Evolutionary conservation across 2,113 vertebrate genomes (phyloP).

Genomic region (Microcebus murinus): DNA sequence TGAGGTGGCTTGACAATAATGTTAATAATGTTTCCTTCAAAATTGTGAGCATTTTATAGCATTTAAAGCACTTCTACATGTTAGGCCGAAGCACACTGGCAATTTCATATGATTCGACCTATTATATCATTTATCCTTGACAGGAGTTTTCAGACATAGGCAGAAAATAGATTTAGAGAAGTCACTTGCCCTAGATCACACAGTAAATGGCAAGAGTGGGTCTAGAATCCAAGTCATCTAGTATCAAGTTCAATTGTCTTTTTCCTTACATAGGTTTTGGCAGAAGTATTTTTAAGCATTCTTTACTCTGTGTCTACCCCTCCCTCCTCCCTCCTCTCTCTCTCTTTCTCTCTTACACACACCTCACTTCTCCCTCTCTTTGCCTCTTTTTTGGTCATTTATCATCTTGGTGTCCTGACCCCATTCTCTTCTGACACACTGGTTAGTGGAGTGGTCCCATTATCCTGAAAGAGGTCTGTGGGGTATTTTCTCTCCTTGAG

Average conservation of each 20-base stretch:
- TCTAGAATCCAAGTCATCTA: neutral
- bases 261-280: neutral
- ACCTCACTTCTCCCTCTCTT: neutral
- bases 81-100: neutral
- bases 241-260: neutral
- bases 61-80: neutral
- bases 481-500: neutral
- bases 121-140: neutral
- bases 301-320: neutral
- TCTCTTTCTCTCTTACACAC: neutral
- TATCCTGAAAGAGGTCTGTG: conserved; percentile 19
- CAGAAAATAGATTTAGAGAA: conserved; percentile 4
- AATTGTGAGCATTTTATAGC: neutral
- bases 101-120: neutral
- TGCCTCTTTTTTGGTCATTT: neutral
- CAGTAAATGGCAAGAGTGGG: neutral
- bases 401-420: neutral
- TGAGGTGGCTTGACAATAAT: neutral
- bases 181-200: neutral
- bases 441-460: too few species aligned
- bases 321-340: neutral
- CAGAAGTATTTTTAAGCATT: neutral
- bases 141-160: neutral
- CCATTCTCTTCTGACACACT: neutral
- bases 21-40: neutral